Evolutionary conservation across 2,797 vertebrate species (phyloP).

Genomic region (Epinephelus awoara): DNA sequence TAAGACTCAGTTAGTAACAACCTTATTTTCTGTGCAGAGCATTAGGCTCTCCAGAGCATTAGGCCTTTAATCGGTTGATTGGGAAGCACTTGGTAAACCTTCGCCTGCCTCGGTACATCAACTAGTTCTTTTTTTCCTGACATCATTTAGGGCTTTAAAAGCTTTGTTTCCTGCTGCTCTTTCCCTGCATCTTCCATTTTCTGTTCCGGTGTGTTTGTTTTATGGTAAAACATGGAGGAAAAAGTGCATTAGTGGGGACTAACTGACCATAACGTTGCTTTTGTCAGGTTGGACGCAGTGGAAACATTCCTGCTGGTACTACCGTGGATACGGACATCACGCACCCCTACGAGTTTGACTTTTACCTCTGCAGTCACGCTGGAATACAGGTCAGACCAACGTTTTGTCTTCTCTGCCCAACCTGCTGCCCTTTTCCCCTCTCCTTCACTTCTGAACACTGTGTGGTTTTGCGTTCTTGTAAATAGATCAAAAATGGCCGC

Average conservation of each 20-base stretch:
- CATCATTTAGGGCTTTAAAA: constrained; percentile 37
- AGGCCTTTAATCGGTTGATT: constrained; percentile 73
- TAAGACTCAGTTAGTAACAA: constrained; percentile 60
- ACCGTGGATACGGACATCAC: constrained; percentile 99
- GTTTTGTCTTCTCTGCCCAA: background rate
- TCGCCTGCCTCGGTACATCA: constrained; percentile 26
- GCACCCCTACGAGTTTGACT: constrained; percentile 98
- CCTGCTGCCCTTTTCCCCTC: background rate
- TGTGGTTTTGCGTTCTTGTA: background rate
- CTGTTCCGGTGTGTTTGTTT: constrained; percentile 1
- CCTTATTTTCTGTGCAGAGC: constrained; percentile 66
- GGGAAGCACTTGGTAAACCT: constrained; percentile 51
- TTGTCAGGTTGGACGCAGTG: constrained; percentile 94
- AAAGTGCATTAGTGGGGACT: background rate
- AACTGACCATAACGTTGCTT: constrained; percentile 14
- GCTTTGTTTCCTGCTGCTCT: constrained; percentile 15
- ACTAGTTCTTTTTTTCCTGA: constrained; percentile 19
- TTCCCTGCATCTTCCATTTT: background rate
- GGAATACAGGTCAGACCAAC: constrained; percentile 93
- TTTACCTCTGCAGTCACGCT: constrained; percentile 99
- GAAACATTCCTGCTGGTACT: constrained; percentile 98
- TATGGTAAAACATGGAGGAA: background rate
- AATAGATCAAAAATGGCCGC: background rate
- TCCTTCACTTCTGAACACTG: background rate
- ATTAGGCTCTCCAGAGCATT: constrained; percentile 53